Conservation (phyloP, 2,797 vertebrate genomes). For the Enteromius paludinosus region DNA sequence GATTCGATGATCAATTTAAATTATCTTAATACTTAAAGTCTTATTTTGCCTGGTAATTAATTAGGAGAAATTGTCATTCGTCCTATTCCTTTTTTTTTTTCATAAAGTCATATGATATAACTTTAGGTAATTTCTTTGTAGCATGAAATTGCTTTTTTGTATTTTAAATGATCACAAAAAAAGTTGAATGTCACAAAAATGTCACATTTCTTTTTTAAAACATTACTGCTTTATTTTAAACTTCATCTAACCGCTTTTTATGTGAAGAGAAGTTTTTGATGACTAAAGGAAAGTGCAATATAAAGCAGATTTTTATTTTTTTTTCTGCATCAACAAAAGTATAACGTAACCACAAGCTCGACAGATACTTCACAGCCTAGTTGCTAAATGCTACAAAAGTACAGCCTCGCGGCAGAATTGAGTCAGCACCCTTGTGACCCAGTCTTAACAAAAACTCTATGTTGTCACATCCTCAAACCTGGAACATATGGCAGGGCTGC, state of each 20-base stretch:
- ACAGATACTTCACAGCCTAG: background rate
- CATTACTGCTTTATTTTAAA: too few species aligned
- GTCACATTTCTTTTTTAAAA: too few species aligned
- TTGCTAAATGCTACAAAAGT: constrained; percentile 29
- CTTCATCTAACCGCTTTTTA: too few species aligned
- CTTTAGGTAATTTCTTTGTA: background rate
- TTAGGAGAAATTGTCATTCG: background rate
- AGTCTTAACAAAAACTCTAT: constrained; percentile 14
- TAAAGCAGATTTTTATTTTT: background rate
- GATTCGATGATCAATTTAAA: background rate
- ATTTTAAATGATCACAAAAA: background rate
- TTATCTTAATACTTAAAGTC: background rate
- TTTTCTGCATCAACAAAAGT: background rate
- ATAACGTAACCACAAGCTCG: background rate
- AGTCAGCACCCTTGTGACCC: constrained; percentile 24
- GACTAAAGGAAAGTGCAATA: background rate
- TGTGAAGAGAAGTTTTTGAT: background rate
- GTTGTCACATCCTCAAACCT: constrained; percentile 6
- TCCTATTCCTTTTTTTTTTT: background rate
- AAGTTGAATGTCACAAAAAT: too few species aligned
- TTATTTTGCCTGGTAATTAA: background rate
- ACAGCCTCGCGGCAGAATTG: background rate
- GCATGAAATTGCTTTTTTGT: background rate
- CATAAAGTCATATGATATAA: background rate
- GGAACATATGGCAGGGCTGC: constrained; percentile 7